Base-by-base conservation (phyloP, 2,113 vertebrate species). In the Philantomba maxwellii region DNA sequence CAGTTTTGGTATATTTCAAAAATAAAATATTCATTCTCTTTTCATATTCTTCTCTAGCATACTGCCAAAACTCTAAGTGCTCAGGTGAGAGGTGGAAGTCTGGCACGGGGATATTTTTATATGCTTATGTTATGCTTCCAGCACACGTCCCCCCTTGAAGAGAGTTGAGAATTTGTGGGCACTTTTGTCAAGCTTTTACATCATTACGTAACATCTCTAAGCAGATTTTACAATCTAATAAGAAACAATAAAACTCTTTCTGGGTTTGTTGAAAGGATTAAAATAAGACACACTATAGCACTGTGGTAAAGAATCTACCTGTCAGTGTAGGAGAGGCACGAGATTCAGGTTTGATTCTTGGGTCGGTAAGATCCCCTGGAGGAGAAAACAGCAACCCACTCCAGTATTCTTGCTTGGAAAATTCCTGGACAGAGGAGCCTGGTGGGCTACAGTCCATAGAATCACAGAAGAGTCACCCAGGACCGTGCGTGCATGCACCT, bases 81-180 rank as follows among this genome's bases (percentile, higher is more conserved):
- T n/a, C 36, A 80, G 17, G 17, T 43, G 36, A 85, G n/a, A 84
- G 19, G 6, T 21, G 9, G 70, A 36, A 21, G 0, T 33, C 64
- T 66, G 70, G 13, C 16, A 1, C 0, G 0, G 4, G 5, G 55
- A 33, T 2, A 4, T 43, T 47, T n/a, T 58, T 2, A 8, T 9
- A 15, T 1, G 5, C 15, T 53, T 30, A 26, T 2, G 16, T 21
- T 33, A 12, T 6, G 55, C 6, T 64, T 78, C 62, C 4, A 7
- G 43, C 2, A 30, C 30, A 10, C 1, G 5, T 7, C 4, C 14
- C 14, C 45, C 2, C 45, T 53, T 43, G 11, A 89, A 75, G n/a
- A 58, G 58, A 55, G 39, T 23, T 66, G 16, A 51, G 45, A 19
- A 39, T 28, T 45, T 36, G 28, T 16, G 6, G 26, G 7, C 26